Conservation (phyloP, 2,113 vertebrate genomes). For the Motacilla tschutschensis region DNA sequence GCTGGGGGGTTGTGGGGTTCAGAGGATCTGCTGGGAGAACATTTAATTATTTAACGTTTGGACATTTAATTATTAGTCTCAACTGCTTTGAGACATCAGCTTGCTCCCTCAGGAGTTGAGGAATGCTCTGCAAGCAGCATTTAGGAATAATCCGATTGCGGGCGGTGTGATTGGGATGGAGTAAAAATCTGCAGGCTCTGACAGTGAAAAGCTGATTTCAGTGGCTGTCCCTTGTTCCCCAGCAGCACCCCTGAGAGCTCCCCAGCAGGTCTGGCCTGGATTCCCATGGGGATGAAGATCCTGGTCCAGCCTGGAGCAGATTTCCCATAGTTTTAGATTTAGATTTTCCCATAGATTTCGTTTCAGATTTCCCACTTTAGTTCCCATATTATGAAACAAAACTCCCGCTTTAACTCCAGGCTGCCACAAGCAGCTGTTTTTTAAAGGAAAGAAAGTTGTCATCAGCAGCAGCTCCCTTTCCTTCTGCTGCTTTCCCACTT, state of each 20-base stretch:
- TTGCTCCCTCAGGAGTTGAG: background rate
- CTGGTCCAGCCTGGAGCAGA: background rate
- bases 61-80: background rate
- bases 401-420: background rate
- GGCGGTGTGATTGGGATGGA: fast-evolving
- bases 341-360: no score
- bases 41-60: background rate
- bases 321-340: background rate
- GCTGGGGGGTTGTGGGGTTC: background rate
- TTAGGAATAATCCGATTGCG: background rate
- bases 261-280: background rate
- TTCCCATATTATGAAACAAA: background rate
- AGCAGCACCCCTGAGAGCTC: background rate
- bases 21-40: background rate
- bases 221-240: background rate
- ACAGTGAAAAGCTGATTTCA: background rate
- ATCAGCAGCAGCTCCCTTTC: background rate
- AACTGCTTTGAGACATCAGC: background rate
- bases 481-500: background rate
- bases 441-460: background rate
- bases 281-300: background rate
- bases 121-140: background rate
- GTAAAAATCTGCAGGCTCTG: background rate
- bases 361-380: background rate
- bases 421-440: background rate